Evolutionary conservation across 2,797 vertebrate genomes (phyloP), one percentile per base, ranked within the genome.

Genomic region (Vespertilio murinus): DNA sequence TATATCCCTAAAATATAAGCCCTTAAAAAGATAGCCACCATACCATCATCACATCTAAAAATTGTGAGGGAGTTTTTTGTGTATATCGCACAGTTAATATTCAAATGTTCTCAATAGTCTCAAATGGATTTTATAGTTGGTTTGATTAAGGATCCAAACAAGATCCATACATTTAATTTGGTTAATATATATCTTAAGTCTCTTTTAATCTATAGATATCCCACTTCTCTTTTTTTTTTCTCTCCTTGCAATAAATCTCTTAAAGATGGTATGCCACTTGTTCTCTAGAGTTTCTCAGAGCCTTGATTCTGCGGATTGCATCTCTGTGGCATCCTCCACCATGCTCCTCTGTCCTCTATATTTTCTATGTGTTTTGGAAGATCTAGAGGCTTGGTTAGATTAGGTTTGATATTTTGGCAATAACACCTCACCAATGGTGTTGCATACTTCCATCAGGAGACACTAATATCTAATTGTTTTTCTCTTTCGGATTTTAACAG

Each of bases 401-500:
- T 38, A 64, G 28, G 8, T 35, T 52, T 80, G 73, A 18, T 61
- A 45, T 12, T 88, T 82, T 73, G 69, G 79, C n/a, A 81, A 81
- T 78, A 88, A 73, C 28, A 17, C 30, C 81, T 74, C 59, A 14
- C 13, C 25, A 10, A 2, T 7, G 35, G 18, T 70, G n/a, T 61
- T 88, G 33, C 17, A 28, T 6, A 86, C 33, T 93, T 92, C 38
- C 35, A 45, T 30, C 23, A 64, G 54, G 49, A 70, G 23, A 30
- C 23, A 22, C 40, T 17, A 14, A 64, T 20, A 5, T 61, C 35
- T 92, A 45, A 8, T 49, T 22, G 61, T 92, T 33, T 75, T 93
- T 88, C 47, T 85, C 35, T 79, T 90, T 91, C 79, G 40, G 56
- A 79, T 96, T 80, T 96, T 82, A 78, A 88, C 25, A 90, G 35